Base-by-base conservation (phyloP, 2,888 invertebrate genomes). In the Aelia acuminata region DNA sequence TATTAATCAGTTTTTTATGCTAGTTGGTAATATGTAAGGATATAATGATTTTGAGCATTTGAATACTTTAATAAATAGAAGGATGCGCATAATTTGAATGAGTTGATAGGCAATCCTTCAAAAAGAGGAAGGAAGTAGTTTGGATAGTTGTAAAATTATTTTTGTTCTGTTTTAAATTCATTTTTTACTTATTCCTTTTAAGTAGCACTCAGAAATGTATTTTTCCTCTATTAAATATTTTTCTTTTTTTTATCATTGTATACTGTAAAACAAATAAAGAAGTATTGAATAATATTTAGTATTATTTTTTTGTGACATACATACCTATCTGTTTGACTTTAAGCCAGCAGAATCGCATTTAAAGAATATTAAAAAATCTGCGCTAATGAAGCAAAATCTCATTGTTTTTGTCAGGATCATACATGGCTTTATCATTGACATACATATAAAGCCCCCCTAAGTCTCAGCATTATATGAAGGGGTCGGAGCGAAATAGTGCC, bases 281-380 rank as follows among this genome's bases (percentile, higher is more conserved):
- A 80, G 75, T 80, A 80, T 80, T 80, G 75, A 80, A 80, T 80
- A 43, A 22, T 43, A 80, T 80, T 80, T 57, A 1, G 53, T 26
- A 57, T 57, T n/a, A 10, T 50, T 50, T 22, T 50, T 22, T 50
- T 18, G 18, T 50, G 15, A n/a, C n/a, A n/a, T n/a, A n/a, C n/a
- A n/a, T n/a, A n/a, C n/a, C n/a, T n/a, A n/a, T n/a, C n/a, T n/a
- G n/a, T n/a, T n/a, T n/a, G n/a, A n/a, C n/a, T n/a, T n/a, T n/a
- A n/a, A n/a, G n/a, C n/a, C n/a, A n/a, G n/a, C n/a, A n/a, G n/a
- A n/a, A n/a, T n/a, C n/a, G n/a, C n/a, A n/a, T n/a, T n/a, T n/a
- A n/a, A n/a, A n/a, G n/a, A n/a, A n/a, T n/a, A n/a, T n/a, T n/a
- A n/a, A n/a, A n/a, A n/a, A n/a, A n/a, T n/a, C n/a, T n/a, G n/a